A percentile compares a stretch with the other conserved stretches of the same genome.
These are phyloP conservation scores for Steromphala cineraria DNA, from an alignment of 2,888 invertebrate genomes.

Conservation along the genomic window DNA sequence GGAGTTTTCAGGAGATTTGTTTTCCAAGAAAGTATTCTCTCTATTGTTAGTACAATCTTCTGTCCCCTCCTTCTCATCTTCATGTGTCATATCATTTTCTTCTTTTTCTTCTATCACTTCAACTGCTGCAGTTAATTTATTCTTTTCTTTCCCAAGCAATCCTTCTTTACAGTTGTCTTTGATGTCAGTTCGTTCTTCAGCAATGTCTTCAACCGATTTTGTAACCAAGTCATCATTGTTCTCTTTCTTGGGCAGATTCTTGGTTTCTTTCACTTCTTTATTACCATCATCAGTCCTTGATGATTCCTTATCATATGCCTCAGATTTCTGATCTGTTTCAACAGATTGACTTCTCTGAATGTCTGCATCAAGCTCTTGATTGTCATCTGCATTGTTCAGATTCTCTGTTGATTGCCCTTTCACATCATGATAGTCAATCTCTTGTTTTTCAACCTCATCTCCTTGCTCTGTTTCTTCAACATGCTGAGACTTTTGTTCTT, in stretches of 20 bases:
- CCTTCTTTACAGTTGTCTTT: not conserved
- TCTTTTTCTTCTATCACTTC: constrained; percentile 4
- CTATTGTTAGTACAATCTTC: no score
- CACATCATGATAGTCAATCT: not conserved
- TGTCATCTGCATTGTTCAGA: not conserved
- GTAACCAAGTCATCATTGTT: constrained; percentile 5
- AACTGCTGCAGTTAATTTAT: not conserved
- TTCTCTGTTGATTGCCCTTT: not conserved
- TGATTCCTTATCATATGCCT: not conserved
- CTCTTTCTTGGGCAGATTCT: not conserved
- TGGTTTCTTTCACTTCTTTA: not conserved
- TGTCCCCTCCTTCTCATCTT: no score
- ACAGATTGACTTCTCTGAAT: not conserved
- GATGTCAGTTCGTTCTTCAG: not conserved
- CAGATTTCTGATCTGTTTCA: not conserved
- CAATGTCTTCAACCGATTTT: constrained; percentile 28
- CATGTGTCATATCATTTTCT: not conserved
- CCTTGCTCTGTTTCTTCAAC: not conserved
- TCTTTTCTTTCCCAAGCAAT: no score
- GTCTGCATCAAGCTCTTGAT: not conserved
- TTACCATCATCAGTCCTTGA: no score
- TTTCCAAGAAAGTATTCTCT: no score
- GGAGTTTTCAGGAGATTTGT: no score
- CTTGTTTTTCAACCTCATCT: not conserved
- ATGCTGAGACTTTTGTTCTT: not conserved